Conservation (phyloP, 2,888 invertebrate species). For the Pachycephus smyrnensis region DNA sequence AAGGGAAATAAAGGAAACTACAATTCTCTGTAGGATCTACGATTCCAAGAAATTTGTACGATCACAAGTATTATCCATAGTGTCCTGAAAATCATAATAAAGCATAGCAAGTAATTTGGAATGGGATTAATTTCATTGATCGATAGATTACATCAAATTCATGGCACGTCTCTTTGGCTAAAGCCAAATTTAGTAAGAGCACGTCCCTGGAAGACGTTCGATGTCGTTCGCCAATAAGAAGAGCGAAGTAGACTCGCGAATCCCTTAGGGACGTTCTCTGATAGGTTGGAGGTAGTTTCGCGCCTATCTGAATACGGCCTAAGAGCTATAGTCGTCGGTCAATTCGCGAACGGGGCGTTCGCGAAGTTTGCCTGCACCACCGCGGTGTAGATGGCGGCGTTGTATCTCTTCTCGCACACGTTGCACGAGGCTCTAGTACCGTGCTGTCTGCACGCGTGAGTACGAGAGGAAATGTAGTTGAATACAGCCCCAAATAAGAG, state of each 20-base stretch:
- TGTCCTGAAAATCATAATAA: neutral
- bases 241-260: neutral
- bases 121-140: neutral
- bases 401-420: constrained; percentile 37
- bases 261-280: neutral
- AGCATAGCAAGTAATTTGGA: neutral
- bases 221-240: neutral
- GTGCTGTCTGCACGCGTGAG: neutral
- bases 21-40: neutral
- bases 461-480: neutral
- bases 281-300: constrained; percentile 5
- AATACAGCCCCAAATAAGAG: neutral
- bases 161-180: neutral
- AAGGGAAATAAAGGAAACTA: neutral
- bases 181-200: neutral
- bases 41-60: neutral
- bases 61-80: neutral
- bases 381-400: constrained; percentile 45
- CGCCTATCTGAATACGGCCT: constrained; percentile 10
- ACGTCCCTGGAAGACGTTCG: neutral
- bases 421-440: constrained; percentile 15
- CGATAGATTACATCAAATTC: neutral
- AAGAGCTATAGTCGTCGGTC: constrained; percentile 23
- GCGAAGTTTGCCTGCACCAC: constrained; percentile 10
- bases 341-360: constrained; percentile 36